Percentiles rank a stretch among this genome's conserved stretches.
Evolutionary conservation across 2,797 vertebrate species (phyloP).

Genomic region (Aplochiton taeniatus): DNA sequence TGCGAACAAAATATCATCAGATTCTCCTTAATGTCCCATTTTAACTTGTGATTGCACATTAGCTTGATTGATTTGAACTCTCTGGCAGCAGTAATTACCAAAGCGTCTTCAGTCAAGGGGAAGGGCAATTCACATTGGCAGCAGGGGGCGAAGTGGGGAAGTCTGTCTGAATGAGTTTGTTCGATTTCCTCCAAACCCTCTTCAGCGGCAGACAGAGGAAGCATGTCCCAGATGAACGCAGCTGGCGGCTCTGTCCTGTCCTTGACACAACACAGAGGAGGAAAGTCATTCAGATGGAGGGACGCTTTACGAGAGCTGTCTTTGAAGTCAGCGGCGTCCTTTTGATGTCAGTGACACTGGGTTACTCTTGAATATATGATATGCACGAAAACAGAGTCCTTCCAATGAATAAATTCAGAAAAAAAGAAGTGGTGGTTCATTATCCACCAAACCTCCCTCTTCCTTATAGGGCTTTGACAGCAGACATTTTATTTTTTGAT

Average conservation of each 20-base stretch:
- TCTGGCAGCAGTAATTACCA: conserved; percentile 38
- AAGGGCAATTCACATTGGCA: too few relatives aligned
- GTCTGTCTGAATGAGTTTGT: too few relatives aligned
- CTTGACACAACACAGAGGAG: conserved; percentile 34
- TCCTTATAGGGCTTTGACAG: conserved; percentile 38
- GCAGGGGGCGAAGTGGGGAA: too few relatives aligned
- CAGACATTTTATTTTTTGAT: conserved; percentile 43
- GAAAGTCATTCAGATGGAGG: conserved; percentile 24
- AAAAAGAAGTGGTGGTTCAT: conserved; percentile 29
- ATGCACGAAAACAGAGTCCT: conserved; percentile 35
- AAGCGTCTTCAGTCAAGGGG: not conserved
- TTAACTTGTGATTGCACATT: conserved; percentile 67
- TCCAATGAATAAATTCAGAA: conserved; percentile 29
- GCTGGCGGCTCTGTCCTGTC: conserved; percentile 35
- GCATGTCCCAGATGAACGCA: conserved; percentile 26
- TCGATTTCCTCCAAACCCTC: too few relatives aligned
- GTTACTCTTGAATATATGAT: conserved; percentile 34
- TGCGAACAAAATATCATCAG: conserved; percentile 51
- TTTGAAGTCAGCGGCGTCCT: conserved; percentile 35
- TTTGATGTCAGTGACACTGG: conserved; percentile 32
- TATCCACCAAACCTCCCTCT: conserved; percentile 26
- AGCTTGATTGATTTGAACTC: conserved; percentile 61
- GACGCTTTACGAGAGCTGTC: conserved; percentile 31
- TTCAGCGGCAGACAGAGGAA: too few relatives aligned
- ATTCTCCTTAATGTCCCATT: conserved; percentile 65